Evolutionary conservation across 2,113 vertebrate genomes (phyloP), one percentile per base, ranked within the genome.

Genomic region (Stercorarius parasiticus): DNA sequence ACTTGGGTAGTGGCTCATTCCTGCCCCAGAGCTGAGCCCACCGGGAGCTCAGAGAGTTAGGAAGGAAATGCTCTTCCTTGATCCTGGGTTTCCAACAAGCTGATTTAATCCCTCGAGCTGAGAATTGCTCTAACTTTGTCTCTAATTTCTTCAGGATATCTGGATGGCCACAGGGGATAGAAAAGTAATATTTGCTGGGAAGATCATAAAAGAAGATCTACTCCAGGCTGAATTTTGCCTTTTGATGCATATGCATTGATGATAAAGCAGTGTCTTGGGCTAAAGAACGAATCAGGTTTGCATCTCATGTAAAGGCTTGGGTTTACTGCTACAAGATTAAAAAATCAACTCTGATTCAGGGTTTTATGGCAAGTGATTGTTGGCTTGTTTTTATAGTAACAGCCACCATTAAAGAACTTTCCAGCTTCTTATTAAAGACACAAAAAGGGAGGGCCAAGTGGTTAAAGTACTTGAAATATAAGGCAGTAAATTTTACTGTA

Each of bases 111-210:
- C 3, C 80, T 86, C 0, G 0, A 88, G 38, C 30, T 93, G 88
- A 92, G 88, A 92, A 86, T 73, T 81, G 38, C 59, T 92, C 55
- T 55, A 49, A 92, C 67, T 83, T 94, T 80, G 42, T 81, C 64
- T 88, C 67, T 80, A 92, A 88, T 83, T 92, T 90, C 79, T 96
- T 90, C 49, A 81, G 79, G 89, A 83, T 92, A 86, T 67, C 67
- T 89, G 19, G 32, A 52, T 82, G 61, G 72, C 65, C 88, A 72
- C 5, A 0, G 34, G 77, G 58, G 40, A 91, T 13, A 91, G 16
- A 84, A 82, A 84, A 92, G 55, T 95, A 91, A 74, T 92, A 88
- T 95, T 93, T 95, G 65, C 40, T 25, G 29, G 21, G 61, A 87
- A 79, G 70, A 91, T 85, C 56, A 80, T 91, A 91, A 89, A 84